Evolutionary conservation across 1,140 invertebrate species (phyloP).

Genomic region (Dryas iulia): DNA sequence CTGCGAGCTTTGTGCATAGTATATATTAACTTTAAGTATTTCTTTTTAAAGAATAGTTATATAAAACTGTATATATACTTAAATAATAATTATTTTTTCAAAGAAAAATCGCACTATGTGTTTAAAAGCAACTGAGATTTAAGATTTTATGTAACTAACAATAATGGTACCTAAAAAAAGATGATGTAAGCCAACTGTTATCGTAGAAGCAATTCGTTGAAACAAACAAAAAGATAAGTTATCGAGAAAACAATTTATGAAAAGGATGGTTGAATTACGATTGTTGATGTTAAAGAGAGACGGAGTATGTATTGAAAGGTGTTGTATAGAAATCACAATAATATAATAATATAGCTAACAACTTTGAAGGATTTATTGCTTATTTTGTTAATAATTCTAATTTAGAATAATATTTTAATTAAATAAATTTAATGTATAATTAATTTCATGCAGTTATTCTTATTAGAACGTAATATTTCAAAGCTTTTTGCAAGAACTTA

Average conservation of each 20-base stretch:
- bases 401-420: background rate
- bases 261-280: slow-evolving; percentile 17
- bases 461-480: too few species aligned
- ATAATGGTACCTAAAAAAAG: slow-evolving; percentile 11
- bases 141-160: background rate
- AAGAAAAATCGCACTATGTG: background rate
- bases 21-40: background rate
- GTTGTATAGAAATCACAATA: slow-evolving; percentile 18
- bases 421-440: background rate
- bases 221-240: slow-evolving; percentile 41
- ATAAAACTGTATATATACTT: background rate
- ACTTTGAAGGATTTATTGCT: background rate
- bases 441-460: too few species aligned
- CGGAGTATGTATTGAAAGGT: slow-evolving; percentile 11
- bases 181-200: slow-evolving; percentile 35
- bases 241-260: slow-evolving; percentile 31
- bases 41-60: background rate
- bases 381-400: background rate
- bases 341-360: slow-evolving; percentile 9
- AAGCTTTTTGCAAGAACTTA: too few species aligned
- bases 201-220: slow-evolving; percentile 34
- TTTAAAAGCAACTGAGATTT: background rate
- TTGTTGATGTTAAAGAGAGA: slow-evolving; percentile 18
- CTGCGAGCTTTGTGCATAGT: background rate
- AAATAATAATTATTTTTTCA: too few species aligned